These are phyloP conservation scores for Sesamia inferens DNA, from an alignment of 2,888 invertebrate genomes.

Conservation along the genomic window DNA sequence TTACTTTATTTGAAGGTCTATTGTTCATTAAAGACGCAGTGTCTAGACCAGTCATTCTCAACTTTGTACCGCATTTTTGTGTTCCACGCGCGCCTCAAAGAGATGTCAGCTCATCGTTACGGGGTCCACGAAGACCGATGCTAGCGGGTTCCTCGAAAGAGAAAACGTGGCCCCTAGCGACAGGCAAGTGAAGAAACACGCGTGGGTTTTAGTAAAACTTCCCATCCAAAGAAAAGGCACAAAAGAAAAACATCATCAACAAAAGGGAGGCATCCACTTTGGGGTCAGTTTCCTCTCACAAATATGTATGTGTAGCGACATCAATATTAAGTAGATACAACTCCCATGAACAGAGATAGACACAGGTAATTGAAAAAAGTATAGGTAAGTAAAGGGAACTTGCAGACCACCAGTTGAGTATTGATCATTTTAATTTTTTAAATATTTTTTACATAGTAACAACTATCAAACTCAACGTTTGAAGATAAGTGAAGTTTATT, in stretches of 20 bases:
- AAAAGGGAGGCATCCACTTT: too few species aligned
- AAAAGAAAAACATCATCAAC: too few species aligned
- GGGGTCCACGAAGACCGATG: too few species aligned
- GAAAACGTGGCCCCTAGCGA: too few species aligned
- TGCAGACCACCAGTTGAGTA: neutral
- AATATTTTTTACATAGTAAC: neutral
- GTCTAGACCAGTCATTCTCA: conserved; percentile 25
- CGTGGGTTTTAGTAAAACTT: too few species aligned
- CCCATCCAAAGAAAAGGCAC: too few species aligned
- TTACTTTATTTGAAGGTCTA: conserved; percentile 15
- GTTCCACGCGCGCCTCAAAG: too few species aligned
- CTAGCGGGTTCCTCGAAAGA: too few species aligned
- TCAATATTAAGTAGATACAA: neutral
- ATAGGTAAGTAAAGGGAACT: neutral
- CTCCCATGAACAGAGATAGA: neutral
- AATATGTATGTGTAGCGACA: neutral
- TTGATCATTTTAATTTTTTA: neutral
- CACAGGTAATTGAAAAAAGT: neutral
- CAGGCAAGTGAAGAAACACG: too few species aligned
- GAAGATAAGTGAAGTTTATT: conserved; percentile 10
- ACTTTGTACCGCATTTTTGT: neutral
- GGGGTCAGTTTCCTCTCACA: neutral
- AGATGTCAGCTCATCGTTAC: too few species aligned
- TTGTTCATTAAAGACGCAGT: conserved; percentile 15
- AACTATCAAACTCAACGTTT: neutral